Base-by-base conservation (phyloP, 2,113 vertebrate species). In the Hyaena hyaena region DNA sequence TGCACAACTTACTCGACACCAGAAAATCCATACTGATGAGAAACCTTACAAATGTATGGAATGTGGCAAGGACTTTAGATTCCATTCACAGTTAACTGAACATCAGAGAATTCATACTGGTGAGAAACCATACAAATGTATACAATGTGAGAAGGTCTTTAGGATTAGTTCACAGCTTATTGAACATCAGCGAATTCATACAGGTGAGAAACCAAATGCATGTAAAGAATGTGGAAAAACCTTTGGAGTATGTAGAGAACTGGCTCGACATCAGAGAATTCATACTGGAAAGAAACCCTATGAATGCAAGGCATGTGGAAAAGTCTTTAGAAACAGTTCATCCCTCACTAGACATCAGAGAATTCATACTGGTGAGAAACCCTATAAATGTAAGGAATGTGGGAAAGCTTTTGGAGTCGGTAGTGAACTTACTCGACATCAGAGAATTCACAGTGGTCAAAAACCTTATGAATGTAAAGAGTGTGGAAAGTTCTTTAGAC, bases 321-420 rank as follows among this genome's bases (percentile, higher is more conserved):
- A 98, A 69, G 88, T 88, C 66, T 98, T 97, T 88, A 91, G 94
- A 85, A 94, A 96, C 26, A 97, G 97, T 84, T 96, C 88, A 50
- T 90, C 91, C 17, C 68, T 98, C 10, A 97, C 63, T 68, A 89
- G 95, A 92, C 96, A 95, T 84, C 96, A 97, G 74, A 95, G 93
- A 92, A 95, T 96, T 83, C 89, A 96, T 71, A 92, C 91, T 82
- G 95, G 90, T 53, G 97, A 97, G 55, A 97, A 97, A 90, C 85
- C 87, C 12, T 97, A 97, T 58, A 88, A 95, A 94, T 97, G 95
- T 93, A 95, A 88, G 81, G 97, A 96, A 55, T 97, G 94, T 91
- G 93, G 84, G 28, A 97, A 97, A 88, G 80, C 86, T 53, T 97
- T 97, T 93, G 95, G 90, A 71, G 76, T 94, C 73, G 86, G 92